Conservation (phyloP, 2,113 vertebrate genomes). For the Muntiacus muntjak region DNA sequence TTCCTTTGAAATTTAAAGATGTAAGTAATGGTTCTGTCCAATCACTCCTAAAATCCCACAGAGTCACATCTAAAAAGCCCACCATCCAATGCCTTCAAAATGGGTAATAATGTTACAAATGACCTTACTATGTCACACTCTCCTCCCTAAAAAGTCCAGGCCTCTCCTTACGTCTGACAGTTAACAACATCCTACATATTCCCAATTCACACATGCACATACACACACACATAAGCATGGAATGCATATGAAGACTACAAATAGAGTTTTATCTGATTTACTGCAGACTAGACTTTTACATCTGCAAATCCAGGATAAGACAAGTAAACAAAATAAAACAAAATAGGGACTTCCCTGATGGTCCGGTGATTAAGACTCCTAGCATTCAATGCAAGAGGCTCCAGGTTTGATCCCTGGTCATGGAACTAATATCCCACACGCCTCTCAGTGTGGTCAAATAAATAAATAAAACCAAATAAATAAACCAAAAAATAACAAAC, state of each 20-base stretch:
- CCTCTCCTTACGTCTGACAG: background rate
- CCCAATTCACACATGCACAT: background rate
- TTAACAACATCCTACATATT: background rate
- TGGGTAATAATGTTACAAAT: background rate
- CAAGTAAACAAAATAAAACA: background rate
- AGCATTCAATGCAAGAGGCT: background rate
- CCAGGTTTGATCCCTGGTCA: background rate
- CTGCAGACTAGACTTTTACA: background rate
- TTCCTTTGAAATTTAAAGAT: background rate
- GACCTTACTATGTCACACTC: background rate
- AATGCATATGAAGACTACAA: background rate
- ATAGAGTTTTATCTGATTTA: background rate
- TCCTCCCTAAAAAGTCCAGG: background rate
- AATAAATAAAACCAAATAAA: background rate
- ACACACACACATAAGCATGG: background rate
- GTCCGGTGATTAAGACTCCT: background rate
- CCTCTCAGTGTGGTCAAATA: background rate
- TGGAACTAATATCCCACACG: background rate
- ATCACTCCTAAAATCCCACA: background rate
- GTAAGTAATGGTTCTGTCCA: background rate
- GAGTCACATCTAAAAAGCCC: background rate
- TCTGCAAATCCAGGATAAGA: background rate
- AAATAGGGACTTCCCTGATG: background rate
- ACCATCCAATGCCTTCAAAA: background rate
- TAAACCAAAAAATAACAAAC: background rate